phyloP scores from a whole-genome alignment of 2,113 vertebrate species.

The Loxodonta africana region DNA sequence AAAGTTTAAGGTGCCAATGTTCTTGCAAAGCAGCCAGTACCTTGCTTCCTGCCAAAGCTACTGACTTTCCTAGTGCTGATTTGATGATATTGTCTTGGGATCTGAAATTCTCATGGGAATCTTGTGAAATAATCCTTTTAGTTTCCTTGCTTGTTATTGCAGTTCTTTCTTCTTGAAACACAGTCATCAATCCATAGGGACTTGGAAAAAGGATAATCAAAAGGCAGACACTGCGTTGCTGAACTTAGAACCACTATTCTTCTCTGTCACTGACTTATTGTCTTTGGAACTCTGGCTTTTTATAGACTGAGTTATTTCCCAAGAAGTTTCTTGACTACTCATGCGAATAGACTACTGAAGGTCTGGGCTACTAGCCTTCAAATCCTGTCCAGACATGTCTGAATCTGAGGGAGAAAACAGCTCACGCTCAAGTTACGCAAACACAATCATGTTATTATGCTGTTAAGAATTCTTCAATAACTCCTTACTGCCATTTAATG shows the following conservation, averaged over 20 bases:
- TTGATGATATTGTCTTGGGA: background rate
- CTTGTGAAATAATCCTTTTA: background rate
- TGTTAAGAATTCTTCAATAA: background rate
- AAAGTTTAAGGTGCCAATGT: background rate
- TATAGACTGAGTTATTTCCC: background rate
- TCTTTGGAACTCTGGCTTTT: background rate
- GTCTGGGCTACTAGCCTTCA: background rate
- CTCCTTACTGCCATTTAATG: background rate
- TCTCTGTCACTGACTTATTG: background rate
- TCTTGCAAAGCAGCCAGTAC: slow-evolving; percentile 20
- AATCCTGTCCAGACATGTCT: background rate
- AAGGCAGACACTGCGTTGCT: background rate
- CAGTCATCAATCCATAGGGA: background rate
- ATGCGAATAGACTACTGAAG: background rate
- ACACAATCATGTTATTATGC: background rate
- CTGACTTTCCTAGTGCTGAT: background rate
- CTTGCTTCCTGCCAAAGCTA: slow-evolving; percentile 59
- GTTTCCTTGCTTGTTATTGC: background rate
- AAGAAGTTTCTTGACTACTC: background rate
- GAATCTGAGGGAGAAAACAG: background rate
- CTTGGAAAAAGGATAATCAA: background rate
- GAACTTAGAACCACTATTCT: background rate
- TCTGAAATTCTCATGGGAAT: slow-evolving; percentile 13
- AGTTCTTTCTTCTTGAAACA: background rate
- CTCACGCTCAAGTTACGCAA: background rate